phyloP scores from a whole-genome alignment of 2,888 invertebrate genomes.

The Sinotaia quadrata region DNA sequence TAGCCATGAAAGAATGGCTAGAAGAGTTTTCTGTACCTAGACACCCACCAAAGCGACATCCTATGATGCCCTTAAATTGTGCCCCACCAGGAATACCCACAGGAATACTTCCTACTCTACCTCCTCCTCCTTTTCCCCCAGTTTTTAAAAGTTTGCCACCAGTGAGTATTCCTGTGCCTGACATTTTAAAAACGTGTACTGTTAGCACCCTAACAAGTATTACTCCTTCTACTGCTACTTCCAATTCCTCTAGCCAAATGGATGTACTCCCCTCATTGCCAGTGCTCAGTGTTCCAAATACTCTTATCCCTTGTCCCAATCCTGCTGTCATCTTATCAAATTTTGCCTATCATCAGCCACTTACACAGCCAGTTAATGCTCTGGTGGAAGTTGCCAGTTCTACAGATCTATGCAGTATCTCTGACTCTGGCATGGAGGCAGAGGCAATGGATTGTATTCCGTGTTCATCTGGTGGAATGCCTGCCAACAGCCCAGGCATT shows the following conservation, averaged over 20 bases:
- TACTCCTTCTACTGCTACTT: slow-evolving; percentile 5
- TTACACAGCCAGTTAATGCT: slow-evolving; percentile 79
- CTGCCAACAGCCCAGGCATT: slow-evolving; percentile 6
- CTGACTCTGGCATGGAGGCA: slow-evolving; percentile 17
- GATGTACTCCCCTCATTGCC: neutral
- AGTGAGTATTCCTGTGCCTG: slow-evolving; percentile 17
- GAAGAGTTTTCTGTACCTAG: slow-evolving; percentile 83
- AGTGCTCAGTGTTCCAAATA: neutral
- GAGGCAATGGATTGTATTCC: slow-evolving; percentile 27
- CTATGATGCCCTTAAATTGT: neutral
- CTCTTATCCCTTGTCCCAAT: neutral
- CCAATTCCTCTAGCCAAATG: neutral
- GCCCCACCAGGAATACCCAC: slow-evolving; percentile 17
- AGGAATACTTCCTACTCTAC: neutral
- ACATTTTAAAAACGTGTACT: slow-evolving; percentile 24
- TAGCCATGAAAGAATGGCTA: slow-evolving; percentile 92
- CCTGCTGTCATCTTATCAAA: slow-evolving; percentile 29
- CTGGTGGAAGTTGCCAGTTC: slow-evolving; percentile 78
- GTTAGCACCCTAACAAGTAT: slow-evolving; percentile 21
- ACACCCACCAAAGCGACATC: slow-evolving; percentile 41
- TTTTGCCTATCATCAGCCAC: slow-evolving; percentile 75
- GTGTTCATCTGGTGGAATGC: neutral
- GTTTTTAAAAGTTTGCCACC: slow-evolving; percentile 70
- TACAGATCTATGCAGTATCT: slow-evolving; percentile 28
- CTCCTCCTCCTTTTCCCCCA: neutral